Evolutionary conservation across 2,888 invertebrate genomes (phyloP).

Genomic region (Caenorhabditis plicata): DNA sequence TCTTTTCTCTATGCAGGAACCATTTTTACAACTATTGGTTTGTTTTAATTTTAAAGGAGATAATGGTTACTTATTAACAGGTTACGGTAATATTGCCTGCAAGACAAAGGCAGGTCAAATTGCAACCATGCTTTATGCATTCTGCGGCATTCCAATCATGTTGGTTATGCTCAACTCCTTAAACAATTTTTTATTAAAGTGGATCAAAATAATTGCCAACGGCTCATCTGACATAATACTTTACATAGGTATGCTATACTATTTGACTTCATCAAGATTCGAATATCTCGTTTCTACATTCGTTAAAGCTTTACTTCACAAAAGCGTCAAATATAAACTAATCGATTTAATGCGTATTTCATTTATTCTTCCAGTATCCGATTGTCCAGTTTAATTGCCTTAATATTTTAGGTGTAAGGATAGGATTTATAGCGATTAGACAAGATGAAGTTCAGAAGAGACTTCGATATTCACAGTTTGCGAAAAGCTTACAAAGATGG

Average conservation of each 20-base stretch:
- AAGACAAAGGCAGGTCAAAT: constrained; percentile 81
- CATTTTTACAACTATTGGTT: constrained; percentile 65
- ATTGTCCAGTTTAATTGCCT: too few relatives aligned
- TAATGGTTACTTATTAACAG: constrained; percentile 69
- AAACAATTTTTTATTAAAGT: constrained; percentile 78
- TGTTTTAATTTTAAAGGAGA: not conserved
- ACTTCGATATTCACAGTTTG: constrained; percentile 11
- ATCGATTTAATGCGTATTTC: too few relatives aligned
- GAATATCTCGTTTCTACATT: too few relatives aligned
- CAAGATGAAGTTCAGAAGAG: constrained; percentile 22
- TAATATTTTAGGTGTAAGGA: constrained; percentile 9
- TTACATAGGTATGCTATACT: constrained; percentile 21
- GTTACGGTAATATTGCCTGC: constrained; percentile 93
- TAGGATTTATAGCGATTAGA: constrained; percentile 14
- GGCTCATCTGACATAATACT: constrained; percentile 24
- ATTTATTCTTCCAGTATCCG: too few relatives aligned
- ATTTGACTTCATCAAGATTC: not conserved
- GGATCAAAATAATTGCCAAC: constrained; percentile 38
- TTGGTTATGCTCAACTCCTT: constrained; percentile 90
- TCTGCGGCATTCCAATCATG: constrained; percentile 86
- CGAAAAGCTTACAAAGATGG: constrained; percentile 18
- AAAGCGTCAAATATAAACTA: too few relatives aligned
- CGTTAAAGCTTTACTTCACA: too few relatives aligned
- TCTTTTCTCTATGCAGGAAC: constrained; percentile 62
- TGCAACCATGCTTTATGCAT: constrained; percentile 85